Evolutionary conservation across 2,797 vertebrate species (phyloP), one percentile per base, ranked within the genome.

Genomic region (Eutrigla gurnardus): DNA sequence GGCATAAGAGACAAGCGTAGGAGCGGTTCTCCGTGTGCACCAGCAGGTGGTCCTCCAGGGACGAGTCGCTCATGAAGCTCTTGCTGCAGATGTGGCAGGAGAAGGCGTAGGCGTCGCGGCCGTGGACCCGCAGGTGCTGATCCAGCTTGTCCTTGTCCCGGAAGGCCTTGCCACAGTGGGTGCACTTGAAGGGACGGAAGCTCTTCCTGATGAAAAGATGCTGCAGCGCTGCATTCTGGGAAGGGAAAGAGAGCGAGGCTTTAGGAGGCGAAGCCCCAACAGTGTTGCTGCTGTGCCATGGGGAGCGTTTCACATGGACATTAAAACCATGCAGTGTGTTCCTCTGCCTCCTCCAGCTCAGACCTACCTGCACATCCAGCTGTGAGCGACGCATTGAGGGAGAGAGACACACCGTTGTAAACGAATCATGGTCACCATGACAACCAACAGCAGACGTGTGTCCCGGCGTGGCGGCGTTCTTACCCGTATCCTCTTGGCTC

Each of bases 191-290:
- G 0, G 98, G 98, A 62, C 98, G 96, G 83, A 99, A 98, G 39
- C 96, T 96, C 91, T 99, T 99, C 63, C 98, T 93, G 78, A 99
- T 98, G 91, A 99, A 99, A 36, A 98, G 96, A 87, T 99, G 98
- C 92, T 99, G 98, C 55, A 99, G 96, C 4, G 98, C 97, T 15
- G 97, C 98, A 8, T 99, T 99, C 98, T 99, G 94, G 46, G 80
- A 15, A 77, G 7, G 68, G 11, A 71, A 7, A 43, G 5, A 45
- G 13, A 45, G 47, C 10, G 46, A 65, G n/a, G 14, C 5, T 36
- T 11, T 36, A 35, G 4, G 0, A 83, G 54, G 46, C 25, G 2
- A 70, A 43, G 32, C 7, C 15, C 47, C 3, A 42, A 7, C n/a
- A n/a, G 10, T 33, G 43, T 42, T 75, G 33, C 63, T 81, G 73